Conservation (phyloP, 2,113 vertebrate species). For the Porphyrio hochstetteri region DNA sequence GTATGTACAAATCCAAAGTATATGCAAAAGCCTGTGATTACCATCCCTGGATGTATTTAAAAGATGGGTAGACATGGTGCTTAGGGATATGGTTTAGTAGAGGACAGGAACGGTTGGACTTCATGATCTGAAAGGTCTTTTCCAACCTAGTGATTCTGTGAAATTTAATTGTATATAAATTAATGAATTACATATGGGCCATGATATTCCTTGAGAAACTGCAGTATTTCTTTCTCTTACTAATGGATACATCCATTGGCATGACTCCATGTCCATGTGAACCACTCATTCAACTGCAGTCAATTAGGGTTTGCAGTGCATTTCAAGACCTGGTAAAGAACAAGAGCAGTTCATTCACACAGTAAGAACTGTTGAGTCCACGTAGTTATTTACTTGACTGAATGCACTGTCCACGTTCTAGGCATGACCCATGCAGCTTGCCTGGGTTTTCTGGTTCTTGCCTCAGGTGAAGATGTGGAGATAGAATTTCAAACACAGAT, state of each 20-base stretch:
- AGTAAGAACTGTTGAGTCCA: not conserved
- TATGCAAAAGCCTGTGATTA: not conserved
- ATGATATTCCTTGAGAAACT: not conserved
- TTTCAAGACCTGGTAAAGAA: not conserved
- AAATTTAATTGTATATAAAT: too few relatives aligned
- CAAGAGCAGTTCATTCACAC: not conserved
- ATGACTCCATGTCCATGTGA: not conserved
- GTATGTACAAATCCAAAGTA: not conserved
- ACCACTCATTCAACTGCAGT: not conserved
- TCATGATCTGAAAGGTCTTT: too few relatives aligned
- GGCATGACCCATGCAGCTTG: not conserved
- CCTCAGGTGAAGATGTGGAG: not conserved
- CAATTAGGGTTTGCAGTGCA: not conserved
- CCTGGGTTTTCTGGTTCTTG: not conserved
- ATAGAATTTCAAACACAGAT: not conserved
- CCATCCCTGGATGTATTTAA: too few relatives aligned
- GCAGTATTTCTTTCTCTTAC: not conserved
- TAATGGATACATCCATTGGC: not conserved
- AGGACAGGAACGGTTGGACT: too few relatives aligned
- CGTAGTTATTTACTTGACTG: not conserved
- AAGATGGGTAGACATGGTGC: too few relatives aligned
- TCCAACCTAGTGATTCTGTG: too few relatives aligned
- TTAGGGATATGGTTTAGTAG: too few relatives aligned
- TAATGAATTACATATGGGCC: fast-evolving
- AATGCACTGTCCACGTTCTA: not conserved